Evolutionary conservation across 2,797 vertebrate species (phyloP), one percentile per base, ranked within the genome.

Genomic region (Enteromius mattozi): DNA sequence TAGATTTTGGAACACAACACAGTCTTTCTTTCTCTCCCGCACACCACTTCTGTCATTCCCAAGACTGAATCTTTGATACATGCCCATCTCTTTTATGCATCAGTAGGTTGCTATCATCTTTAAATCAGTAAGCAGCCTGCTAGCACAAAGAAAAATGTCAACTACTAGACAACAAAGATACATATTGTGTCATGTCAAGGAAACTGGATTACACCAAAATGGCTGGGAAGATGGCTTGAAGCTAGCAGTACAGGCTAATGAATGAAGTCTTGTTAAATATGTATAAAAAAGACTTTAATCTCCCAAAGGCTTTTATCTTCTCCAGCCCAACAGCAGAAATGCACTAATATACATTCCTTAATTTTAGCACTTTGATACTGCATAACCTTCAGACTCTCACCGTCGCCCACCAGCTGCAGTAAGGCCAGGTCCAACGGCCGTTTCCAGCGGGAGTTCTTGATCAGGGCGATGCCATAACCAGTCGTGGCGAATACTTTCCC

Each of bases 401-500:
- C 97, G 24, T 98, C 96, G 88, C 97, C 97, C 92, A 98, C 96
- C 93, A 98, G 96, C 93, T 98, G 97, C 91, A 98, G 94, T 81
- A 98, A 93, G 1, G 97, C 97, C 93, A 98, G 94, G 93, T 98
- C 97, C 90, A 98, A 95, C 91, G 97, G 95, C 80, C 97, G 94
- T 91, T 98, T 98, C 97, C 97, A 98, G 88, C 96, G 96, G 88
- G 97, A 98, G 91, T 97, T 97, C 92, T 98, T 98, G 93, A 97
- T 97, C 91, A 98, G 93, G 88, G 97, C 97, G 89, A 98, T 97
- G 94, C 97, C 97, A 17, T 98, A 98, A 91, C 97, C 97, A 12
- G 97, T 97, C 87, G 97, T 98, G 92, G 97, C 97, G 89, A 98
- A 98, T 91, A 98, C 97, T 94, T 98, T 98, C 92, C 97, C 97